Percentiles rank a stretch among this genome's conserved stretches.
Conservation (phyloP, 2,888 invertebrate genomes). For the Drosophila siamana region DNA sequence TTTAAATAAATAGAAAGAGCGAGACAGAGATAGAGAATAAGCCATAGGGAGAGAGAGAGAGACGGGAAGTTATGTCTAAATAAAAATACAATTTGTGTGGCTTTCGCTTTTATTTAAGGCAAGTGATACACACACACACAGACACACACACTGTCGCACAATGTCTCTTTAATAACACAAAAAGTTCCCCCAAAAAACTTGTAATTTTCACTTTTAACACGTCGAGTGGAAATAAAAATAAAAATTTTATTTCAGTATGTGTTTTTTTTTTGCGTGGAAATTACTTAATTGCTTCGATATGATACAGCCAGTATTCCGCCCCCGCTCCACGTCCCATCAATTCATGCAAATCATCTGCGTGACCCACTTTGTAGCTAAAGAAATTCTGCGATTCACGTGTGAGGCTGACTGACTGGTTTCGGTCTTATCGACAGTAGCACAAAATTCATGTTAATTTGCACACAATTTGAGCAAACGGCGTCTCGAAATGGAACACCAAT, state of each 20-base stretch:
- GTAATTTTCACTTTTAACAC: conserved; percentile 78
- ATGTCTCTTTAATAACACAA: conserved; percentile 66
- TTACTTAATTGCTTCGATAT: conserved; percentile 70
- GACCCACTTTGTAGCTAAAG: conserved; percentile 57
- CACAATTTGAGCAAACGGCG: conserved; percentile 39
- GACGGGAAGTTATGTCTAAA: conserved; percentile 27
- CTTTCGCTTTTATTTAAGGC: conserved; percentile 75
- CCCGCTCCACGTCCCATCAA: conserved; percentile 10
- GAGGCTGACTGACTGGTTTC: conserved; percentile 27
- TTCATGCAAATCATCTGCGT: conserved; percentile 75
- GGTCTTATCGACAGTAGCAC: conserved; percentile 59
- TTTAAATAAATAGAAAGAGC: conserved; percentile 60
- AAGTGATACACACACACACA: conserved; percentile 48
- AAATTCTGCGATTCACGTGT: conserved; percentile 46
- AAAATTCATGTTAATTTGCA: conserved; percentile 81
- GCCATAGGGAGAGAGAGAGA: conserved; percentile 17
- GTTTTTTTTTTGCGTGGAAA: conserved; percentile 54
- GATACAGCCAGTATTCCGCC: conserved; percentile 19
- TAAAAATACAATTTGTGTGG: conserved; percentile 64
- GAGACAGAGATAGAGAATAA: neutral
- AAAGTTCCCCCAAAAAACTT: conserved; percentile 49
- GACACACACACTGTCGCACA: conserved; percentile 19
- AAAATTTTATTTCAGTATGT: conserved; percentile 56
- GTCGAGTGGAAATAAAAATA: conserved; percentile 57
- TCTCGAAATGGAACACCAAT: conserved; percentile 58